Evolutionary conservation across 2,888 invertebrate genomes (phyloP), one percentile per base, ranked within the genome.

Genomic region (Margaritifera margaritifera): DNA sequence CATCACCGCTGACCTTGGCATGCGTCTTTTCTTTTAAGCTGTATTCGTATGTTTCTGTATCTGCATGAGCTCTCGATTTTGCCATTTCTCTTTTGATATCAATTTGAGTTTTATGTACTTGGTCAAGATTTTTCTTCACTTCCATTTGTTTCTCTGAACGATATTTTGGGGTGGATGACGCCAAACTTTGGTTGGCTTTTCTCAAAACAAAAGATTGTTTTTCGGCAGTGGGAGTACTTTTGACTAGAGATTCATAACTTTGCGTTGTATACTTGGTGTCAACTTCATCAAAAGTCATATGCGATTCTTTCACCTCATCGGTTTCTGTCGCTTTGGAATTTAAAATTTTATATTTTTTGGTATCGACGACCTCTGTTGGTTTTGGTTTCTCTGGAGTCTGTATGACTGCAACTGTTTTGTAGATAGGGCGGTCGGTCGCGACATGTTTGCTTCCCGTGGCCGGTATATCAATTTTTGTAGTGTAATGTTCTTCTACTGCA

Each of bases 321-420:
- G 24, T 59, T 19, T 74, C 75, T 24, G 77, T 70, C 3, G 81
- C 78, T 27, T 77, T 77, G 1, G 79, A 74, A 19, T 72, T 72
- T 1, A 81, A 54, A 57, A 81, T 67, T 68, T 69, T 77, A 55
- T 79, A 81, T 42, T 66, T 76, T 63, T 71, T 74, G 52, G 68
- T 66, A 11, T 74, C 72, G 24, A 64, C 58, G 24, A 64, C 56
- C 20, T 74, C 74, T 6, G 64, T 68, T 52, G 67, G 65, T 55
- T 72, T 68, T 31, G 70, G 68, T 59, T 52, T 19, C 27, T 50
- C 59, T 19, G 66, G 59, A 52, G 77, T 78, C 67, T 75, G 74
- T 61, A 68, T 79, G 59, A 75, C 68, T 42, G 81, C 81, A 20
- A 81, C 79, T 24, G 81, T 77, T 67, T 81, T 81, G 66, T 75